Evolutionary conservation across 2,113 vertebrate species (phyloP), one percentile per base, ranked within the genome.

Genomic region (Osmerus mordax): DNA sequence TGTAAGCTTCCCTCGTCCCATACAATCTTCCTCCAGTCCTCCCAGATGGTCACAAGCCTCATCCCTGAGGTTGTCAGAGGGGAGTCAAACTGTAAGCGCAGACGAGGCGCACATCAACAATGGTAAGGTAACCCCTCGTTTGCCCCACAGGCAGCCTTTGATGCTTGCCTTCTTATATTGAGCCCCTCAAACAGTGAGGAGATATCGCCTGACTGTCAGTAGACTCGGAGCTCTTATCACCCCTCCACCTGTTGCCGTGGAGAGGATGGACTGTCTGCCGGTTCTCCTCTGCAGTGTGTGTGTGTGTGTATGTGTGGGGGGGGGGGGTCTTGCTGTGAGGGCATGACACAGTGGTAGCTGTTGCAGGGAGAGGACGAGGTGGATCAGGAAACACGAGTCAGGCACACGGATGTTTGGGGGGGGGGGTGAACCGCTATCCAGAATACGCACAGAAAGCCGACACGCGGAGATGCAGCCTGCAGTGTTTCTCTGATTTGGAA

Each of bases 191-290:
- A 64, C 15, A 9, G 29, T 18, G 62, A n/a, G 29, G 28, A 64
- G 62, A 6, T 64, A 36, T 64, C 7, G 62, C 62, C 28, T 64
- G 28, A 18, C 25, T 36, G 36, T 64, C 62, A 32, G 62, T 18
- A 41, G 25, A 36, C 29, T 28, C 18, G 0, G 16, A 64, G 62
- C 16, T 28, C 7, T 16, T 64, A 64, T 64, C 29, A n/a, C 32
- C 15, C 41, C 4, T 29, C 29, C 62, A 64, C 29, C 62, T 64
- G 62, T 64, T 64, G 32, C 62, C 62, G 18, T 32, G 62, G 29
- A 29, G 62, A 64, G 16, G 62, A 64, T 64, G 7, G 28, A 16
- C 28, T 16, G 28, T 36, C 25, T 64, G 28, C 25, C 16, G 28
- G 36, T 28, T 36, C 32, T 29, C 61, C 16, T 36, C 18, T 11